Percentiles rank a stretch among this genome's conserved stretches.
These are phyloP conservation scores for Taurulus bubalis DNA, from an alignment of 2,113 vertebrate species.

Conservation along the genomic window DNA sequence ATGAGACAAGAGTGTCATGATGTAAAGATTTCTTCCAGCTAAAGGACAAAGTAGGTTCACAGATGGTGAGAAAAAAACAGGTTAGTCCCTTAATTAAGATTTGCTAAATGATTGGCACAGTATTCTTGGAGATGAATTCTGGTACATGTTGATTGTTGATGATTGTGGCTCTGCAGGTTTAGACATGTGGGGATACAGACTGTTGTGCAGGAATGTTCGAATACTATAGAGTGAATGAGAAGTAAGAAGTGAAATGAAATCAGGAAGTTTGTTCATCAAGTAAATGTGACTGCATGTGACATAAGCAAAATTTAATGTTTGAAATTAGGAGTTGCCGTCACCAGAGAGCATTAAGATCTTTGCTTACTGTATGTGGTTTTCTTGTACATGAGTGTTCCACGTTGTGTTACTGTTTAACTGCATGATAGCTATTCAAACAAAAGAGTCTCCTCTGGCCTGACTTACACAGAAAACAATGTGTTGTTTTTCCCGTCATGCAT, in stretches of 20 bases:
- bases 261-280: constrained; percentile 32
- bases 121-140: background rate
- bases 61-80: background rate
- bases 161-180: constrained; percentile 26
- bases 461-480: background rate
- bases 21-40: background rate
- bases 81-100: background rate
- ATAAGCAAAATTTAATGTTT: background rate
- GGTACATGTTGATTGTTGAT: background rate
- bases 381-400: background rate
- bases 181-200: background rate
- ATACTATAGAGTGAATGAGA: background rate
- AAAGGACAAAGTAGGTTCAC: background rate
- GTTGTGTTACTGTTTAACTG: constrained; percentile 6
- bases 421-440: constrained; percentile 13
- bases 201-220: constrained; percentile 13
- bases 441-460: background rate
- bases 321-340: background rate
- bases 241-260: background rate
- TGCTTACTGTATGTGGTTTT: background rate
- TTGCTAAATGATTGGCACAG: background rate
- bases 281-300: constrained; percentile 25
- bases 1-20: background rate
- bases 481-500: constrained; percentile 21
- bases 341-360: background rate